Evolutionary conservation across 2,888 invertebrate genomes (phyloP), one percentile per base, ranked within the genome.

Genomic region (Synanthedon andrenaeformis): DNA sequence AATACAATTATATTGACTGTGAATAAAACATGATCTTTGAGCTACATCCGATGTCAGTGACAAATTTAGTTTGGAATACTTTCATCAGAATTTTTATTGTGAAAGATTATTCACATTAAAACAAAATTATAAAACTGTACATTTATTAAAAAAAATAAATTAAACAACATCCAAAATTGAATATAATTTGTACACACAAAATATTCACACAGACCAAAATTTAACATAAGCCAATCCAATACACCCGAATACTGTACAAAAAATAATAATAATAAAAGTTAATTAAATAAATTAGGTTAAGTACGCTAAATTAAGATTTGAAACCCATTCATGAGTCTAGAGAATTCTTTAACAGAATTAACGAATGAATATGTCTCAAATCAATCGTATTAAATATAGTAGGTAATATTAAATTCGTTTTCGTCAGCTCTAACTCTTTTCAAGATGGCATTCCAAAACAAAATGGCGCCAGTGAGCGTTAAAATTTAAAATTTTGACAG

Each of bases 401-500:
- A 52, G 51, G 54, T 54, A 53, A 51, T 51, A 53, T 35, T 35
- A 35, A 35, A 35, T 35, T 49, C 50, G 11, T 14, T 53, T 53
- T 53, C 42, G 53, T 52, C 57, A 55, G 54, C 57, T 58, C 55
- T 54, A n/a, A 11, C 10, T 49, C 8, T 56, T 56, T 56, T 54
- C 54, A 56, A 54, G 53, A 72, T 72, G 72, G 72, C 72, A 57
- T 58, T 57, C 4, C 53, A 55, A 55, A 63, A 59, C 65, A 65
- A 61, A 62, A 75, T 76, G 74, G 74, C 74, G 64, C 62, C 70
- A 69, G 65, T 71, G 72, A 67, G 66, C 69, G 57, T 57, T 51
- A 13, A n/a, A 35, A 35, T 35, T 35, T 35, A 6, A 35, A 35
- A 3, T 10, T 35, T 35, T 35, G 35, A 35, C 35, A 35, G 10